Evolutionary conservation across 2,888 invertebrate species (phyloP).

Genomic region (Spilarctia lutea): DNA sequence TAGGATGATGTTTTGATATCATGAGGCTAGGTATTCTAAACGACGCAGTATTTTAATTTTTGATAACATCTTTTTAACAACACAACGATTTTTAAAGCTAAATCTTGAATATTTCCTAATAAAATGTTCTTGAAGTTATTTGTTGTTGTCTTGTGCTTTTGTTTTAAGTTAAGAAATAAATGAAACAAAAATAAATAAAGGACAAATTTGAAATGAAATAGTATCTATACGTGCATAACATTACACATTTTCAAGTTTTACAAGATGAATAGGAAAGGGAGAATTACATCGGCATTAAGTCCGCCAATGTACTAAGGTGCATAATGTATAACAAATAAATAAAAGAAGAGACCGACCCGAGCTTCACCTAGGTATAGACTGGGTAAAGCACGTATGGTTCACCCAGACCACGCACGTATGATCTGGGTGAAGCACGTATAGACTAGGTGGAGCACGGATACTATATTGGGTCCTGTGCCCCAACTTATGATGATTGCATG

Average conservation of each 20-base stretch:
- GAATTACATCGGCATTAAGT: too few species aligned
- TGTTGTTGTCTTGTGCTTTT: neutral
- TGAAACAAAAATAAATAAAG: neutral
- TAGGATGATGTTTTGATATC: conserved; percentile 1
- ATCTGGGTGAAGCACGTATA: too few species aligned
- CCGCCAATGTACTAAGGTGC: too few species aligned
- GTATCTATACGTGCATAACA: too few species aligned
- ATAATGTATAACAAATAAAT: too few species aligned
- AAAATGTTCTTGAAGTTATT: neutral
- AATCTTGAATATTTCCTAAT: neutral
- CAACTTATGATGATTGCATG: neutral
- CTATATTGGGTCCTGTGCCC: too few species aligned
- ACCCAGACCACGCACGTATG: too few species aligned
- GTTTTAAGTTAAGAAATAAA: neutral
- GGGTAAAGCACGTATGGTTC: too few species aligned
- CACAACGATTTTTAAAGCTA: neutral
- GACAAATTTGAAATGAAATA: neutral
- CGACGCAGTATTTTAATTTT: neutral
- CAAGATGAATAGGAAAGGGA: neutral
- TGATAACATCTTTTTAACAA: neutral
- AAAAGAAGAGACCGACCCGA: neutral
- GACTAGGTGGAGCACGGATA: too few species aligned
- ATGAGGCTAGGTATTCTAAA: neutral
- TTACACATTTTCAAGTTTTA: neutral
- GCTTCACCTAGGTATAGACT: too few species aligned